These are phyloP conservation scores for Caenorhabditis sp. DNA, from an alignment of 2,888 invertebrate species.

Conservation along the genomic window DNA sequence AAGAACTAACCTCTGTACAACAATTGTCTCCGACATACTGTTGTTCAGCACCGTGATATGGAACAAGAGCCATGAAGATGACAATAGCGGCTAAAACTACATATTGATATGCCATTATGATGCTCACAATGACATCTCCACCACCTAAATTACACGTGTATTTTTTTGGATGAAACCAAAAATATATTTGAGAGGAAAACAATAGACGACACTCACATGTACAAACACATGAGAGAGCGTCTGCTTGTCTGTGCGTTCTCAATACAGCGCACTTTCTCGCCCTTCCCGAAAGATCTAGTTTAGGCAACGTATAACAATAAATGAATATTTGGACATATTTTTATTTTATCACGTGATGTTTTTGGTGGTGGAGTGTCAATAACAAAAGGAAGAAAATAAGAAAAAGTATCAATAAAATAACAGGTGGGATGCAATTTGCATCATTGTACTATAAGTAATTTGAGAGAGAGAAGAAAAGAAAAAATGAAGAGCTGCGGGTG, in stretches of 20 bases:
- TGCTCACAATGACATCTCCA: constrained; percentile 35
- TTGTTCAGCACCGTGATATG: constrained; percentile 18
- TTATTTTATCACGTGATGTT: constrained; percentile 2
- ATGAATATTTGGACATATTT: background rate
- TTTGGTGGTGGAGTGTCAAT: constrained; percentile 9
- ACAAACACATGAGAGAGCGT: constrained; percentile 6
- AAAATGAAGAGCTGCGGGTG: background rate
- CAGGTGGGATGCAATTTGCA: background rate
- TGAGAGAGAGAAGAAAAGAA: constrained; percentile 2
- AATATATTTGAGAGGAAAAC: background rate
- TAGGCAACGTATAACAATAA: constrained; percentile 25
- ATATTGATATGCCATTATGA: constrained; percentile 18
- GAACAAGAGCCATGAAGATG: constrained; percentile 36
- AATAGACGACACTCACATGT: constrained; percentile 8
- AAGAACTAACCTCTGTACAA: constrained; percentile 7
- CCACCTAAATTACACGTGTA: constrained; percentile 22
- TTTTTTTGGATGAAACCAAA: background rate
- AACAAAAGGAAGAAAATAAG: background rate
- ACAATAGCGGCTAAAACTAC: constrained; percentile 35
- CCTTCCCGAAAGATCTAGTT: constrained; percentile 40
- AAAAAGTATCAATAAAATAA: background rate
- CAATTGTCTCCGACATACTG: constrained; percentile 14
- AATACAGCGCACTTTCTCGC: constrained; percentile 4
- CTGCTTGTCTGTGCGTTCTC: constrained; percentile 11
- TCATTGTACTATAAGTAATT: background rate